Evolutionary conservation across 2,888 invertebrate species (phyloP), one percentile per base, ranked within the genome.

Genomic region (Caenorhabditis afra): DNA sequence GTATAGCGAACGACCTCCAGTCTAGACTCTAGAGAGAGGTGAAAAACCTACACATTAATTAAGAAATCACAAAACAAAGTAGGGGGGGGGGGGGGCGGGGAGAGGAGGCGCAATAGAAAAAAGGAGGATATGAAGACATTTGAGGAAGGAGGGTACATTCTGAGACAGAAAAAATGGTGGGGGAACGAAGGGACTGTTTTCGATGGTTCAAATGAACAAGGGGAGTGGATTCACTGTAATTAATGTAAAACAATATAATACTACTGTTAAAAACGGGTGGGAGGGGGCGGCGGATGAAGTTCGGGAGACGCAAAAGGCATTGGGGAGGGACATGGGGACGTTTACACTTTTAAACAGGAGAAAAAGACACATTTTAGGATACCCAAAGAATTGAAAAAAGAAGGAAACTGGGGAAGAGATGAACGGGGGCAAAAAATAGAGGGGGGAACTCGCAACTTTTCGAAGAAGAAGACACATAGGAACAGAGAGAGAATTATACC

Each of bases 371-470:
- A 45, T 18, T 22, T 29, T 35, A 37, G 41, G 41, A 41, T 41
- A 41, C 41, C 41, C 41, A 14, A 22, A 44, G n/a, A 35, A n/a
- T 37, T n/a, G 52, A 39, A 52, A 52, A 53, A 59, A 35, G 12
- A 58, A 57, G 20, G 59, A 50, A 49, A 57, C 12, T 3, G 47
- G 49, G 29, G 10, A 22, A 66, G n/a, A 18, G n/a, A 3, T 18
- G n/a, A n/a, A 29, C 12, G 20, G n/a, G 35, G 23, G 39, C 14
- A 50, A 20, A 14, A 41, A 50, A 37, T 16, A 18, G 73, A n/a
- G 50, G 47, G 16, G 12, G 37, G 35, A 49, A 61, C 70, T 59
- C 70, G 70, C 70, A 68, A 67, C 35, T 22, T 59, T 65, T 74
- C 45, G 59, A 23, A 20, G 10, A 58, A 44, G 20, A 18, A 53